Conservation (phyloP, 1,140 invertebrate genomes). For the Trichonephila inaurata region DNA sequence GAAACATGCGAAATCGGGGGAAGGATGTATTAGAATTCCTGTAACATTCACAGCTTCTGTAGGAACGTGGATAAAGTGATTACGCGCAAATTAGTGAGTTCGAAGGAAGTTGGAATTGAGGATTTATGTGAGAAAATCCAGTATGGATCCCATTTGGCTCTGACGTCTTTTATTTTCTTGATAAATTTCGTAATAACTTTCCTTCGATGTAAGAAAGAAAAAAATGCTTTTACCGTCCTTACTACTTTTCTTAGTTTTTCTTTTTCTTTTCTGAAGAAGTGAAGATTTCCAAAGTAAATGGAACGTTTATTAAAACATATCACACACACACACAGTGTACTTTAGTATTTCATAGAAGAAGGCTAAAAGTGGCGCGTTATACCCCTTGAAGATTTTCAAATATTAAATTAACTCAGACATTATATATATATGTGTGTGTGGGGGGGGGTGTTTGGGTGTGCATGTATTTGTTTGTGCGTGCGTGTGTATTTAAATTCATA, state of each 20-base stretch:
- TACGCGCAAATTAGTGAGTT: slow-evolving; percentile 41
- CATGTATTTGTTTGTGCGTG: no score
- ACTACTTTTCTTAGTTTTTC: background rate
- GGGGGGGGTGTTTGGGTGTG: no score
- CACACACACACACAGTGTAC: no score
- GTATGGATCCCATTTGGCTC: slow-evolving; percentile 1
- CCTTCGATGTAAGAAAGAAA: background rate
- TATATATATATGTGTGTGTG: no score
- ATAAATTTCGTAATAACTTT: slow-evolving; percentile 6
- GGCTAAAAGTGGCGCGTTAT: no score
- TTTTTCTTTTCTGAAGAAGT: background rate
- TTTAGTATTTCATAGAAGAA: no score
- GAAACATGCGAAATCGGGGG: background rate
- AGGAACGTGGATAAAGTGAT: slow-evolving; percentile 47
- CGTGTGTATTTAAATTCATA: no score
- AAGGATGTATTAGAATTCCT: slow-evolving; percentile 30
- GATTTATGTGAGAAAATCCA: slow-evolving; percentile 27
- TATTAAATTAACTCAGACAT: no score
- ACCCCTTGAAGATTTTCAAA: no score
- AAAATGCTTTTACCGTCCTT: background rate
- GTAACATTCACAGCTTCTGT: slow-evolving; percentile 12
- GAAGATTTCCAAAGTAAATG: background rate
- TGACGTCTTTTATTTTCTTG: slow-evolving; percentile 14
- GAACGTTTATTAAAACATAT: no score
- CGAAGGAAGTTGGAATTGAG: slow-evolving; percentile 27